Evolutionary conservation across 2,797 vertebrate species (phyloP), one percentile per base, ranked within the genome.

Genomic region (Ara ararauna): DNA sequence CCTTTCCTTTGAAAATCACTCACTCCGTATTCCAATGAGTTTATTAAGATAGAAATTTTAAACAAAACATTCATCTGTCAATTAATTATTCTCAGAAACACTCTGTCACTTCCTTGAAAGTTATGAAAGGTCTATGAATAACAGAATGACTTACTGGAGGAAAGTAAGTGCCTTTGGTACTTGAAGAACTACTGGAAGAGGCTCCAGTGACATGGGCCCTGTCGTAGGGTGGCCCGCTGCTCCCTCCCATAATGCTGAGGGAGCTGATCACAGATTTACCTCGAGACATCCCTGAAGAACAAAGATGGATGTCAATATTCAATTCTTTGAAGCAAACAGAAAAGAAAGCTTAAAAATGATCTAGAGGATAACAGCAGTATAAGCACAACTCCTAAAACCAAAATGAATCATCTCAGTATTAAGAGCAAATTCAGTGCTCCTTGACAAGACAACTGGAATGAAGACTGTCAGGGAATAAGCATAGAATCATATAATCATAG

Each of bases 241-340:
- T 99, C 51, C 99, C 99, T 10, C 98, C 99, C 99, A 99, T 99
- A 93, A 99, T 99, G 97, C 99, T 99, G 75, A 99, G 98, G 13
- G 99, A 99, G 93, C 99, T 99, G 92, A 99, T 99, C 95, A 99
- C 98, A 75, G 99, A 99, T 98, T 99, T 99, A 40, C 99, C 99
- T 75, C 99, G 98, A 91, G 99, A 99, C 99, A 99, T 99, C 36
- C 99, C 99, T 99, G 90, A 56, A 51, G 71, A 90, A 91, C 24
- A 87, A 78, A 84, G 68, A 89, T 4, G 1, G 38, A 13, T 27
- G 53, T 94, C 53, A 95, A 18, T 40, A 80, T 58, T 66, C 27
- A 54, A 30, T 47, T 83, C 20, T 74, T 76, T 7, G 34, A 75
- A 56, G n/a, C 64, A 91, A 94, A 77, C 48, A 50, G 74, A 77